phyloP scores from a whole-genome alignment of 2,888 invertebrate species.

The Empis livida region DNA sequence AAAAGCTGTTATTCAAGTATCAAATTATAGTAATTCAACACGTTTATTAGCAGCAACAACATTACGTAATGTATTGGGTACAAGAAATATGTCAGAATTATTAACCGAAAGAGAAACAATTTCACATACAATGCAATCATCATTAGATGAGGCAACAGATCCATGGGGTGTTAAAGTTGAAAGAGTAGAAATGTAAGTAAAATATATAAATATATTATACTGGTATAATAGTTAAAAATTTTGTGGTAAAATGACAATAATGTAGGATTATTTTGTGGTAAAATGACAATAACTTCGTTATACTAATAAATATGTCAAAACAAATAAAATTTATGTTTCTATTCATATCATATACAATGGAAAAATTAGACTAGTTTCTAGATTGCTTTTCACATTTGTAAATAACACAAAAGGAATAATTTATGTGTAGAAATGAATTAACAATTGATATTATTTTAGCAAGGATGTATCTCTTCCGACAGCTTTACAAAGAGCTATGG shows the following conservation, averaged over 20 bases:
- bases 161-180: constrained; percentile 92
- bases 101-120: constrained; percentile 85
- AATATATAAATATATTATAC: not conserved
- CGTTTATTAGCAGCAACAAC: constrained; percentile 73
- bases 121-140: constrained; percentile 78
- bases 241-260: too few species aligned
- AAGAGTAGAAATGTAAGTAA: constrained; percentile 80
- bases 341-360: too few species aligned
- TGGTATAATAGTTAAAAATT: too few species aligned
- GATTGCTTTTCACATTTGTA: too few species aligned
- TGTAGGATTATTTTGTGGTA: too few species aligned
- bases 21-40: constrained; percentile 72
- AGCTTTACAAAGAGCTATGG: constrained; percentile 69
- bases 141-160: constrained; percentile 60
- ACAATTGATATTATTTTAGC: constrained; percentile 36
- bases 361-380: too few species aligned
- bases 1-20: constrained; percentile 58
- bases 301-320: too few species aligned
- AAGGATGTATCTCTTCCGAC: constrained; percentile 68
- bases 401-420: too few species aligned
- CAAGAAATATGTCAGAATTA: constrained; percentile 80
- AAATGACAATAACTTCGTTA: too few species aligned
- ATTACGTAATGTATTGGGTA: constrained; percentile 81
- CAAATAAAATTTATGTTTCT: too few species aligned
- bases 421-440: too few species aligned